Percentiles rank a stretch among this genome's conserved stretches.
These are phyloP conservation scores for Macrotus californicus DNA, from an alignment of 2,113 vertebrate species.

Conservation along the genomic window DNA sequence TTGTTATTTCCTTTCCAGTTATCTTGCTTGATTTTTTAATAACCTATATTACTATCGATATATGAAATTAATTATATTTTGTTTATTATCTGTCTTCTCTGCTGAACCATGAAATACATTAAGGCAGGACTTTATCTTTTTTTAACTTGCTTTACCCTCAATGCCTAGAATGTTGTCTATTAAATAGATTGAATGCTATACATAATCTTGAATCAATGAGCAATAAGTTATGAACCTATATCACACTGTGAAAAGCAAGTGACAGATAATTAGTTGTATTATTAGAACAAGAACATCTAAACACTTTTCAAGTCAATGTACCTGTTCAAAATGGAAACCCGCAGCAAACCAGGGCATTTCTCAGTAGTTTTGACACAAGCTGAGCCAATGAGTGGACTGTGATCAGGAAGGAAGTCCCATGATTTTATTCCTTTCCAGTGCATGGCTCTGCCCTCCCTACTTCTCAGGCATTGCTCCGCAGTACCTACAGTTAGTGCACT, in stretches of 20 bases:
- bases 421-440: not conserved
- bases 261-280: not conserved
- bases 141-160: not conserved
- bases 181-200: constrained; percentile 8
- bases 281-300: constrained; percentile 20
- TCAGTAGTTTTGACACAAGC: not conserved
- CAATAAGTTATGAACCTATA: not conserved
- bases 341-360: not conserved
- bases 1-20: not conserved
- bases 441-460: not conserved
- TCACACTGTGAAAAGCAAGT: constrained; percentile 14
- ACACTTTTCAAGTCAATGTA: not conserved
- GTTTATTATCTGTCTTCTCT: not conserved
- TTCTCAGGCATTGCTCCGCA: not conserved
- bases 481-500: not conserved
- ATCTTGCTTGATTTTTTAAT: not conserved
- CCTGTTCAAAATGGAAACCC: not conserved
- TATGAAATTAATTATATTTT: not conserved
- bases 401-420: not conserved
- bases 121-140: not conserved
- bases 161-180: not conserved
- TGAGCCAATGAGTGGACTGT: not conserved
- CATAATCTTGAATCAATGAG: constrained; percentile 27
- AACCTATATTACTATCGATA: not conserved
- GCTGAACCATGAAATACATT: constrained; percentile 1